Conservation (phyloP, 1,140 invertebrate species). For the Chlorops oryzae region DNA sequence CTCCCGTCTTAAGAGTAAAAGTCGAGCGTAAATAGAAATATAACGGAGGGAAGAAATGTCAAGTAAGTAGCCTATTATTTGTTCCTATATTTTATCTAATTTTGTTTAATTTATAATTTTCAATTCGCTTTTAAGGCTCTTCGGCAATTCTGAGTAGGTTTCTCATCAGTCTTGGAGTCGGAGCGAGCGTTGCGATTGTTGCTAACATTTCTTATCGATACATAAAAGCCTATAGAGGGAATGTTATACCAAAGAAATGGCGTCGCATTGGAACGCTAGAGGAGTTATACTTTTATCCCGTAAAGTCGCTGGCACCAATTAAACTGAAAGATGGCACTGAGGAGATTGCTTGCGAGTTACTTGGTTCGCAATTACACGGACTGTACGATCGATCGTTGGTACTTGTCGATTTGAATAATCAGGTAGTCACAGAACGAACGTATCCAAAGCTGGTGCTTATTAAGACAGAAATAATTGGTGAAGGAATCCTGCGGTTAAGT, state of each 20-base stretch:
- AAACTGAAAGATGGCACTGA: conserved; percentile 14
- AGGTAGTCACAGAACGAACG: conserved; percentile 48
- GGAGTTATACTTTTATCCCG: conserved; percentile 44
- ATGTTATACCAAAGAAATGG: conserved; percentile 1
- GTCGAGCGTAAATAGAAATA: no score
- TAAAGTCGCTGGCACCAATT: conserved; percentile 46
- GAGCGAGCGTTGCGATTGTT: no score
- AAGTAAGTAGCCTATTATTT: no score
- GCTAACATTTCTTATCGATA: no score
- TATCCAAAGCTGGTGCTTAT: conserved; percentile 49
- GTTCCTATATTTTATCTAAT: no score
- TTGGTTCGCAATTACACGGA: conserved; percentile 45
- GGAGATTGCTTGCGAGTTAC: conserved; percentile 40
- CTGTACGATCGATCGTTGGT: conserved; percentile 47
- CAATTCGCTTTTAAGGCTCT: no score
- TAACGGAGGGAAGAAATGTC: no score
- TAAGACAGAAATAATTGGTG: conserved; percentile 37
- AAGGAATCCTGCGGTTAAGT: conserved; percentile 37
- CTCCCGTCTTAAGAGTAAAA: no score
- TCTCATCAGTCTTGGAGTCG: no score
- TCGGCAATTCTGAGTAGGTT: no score
- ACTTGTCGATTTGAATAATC: conserved; percentile 46
- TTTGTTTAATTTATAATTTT: no score
- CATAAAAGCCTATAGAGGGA: not conserved
- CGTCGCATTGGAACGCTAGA: conserved; percentile 46